Evolutionary conservation across 1,140 invertebrate species (phyloP).

Genomic region (Musca domestica): DNA sequence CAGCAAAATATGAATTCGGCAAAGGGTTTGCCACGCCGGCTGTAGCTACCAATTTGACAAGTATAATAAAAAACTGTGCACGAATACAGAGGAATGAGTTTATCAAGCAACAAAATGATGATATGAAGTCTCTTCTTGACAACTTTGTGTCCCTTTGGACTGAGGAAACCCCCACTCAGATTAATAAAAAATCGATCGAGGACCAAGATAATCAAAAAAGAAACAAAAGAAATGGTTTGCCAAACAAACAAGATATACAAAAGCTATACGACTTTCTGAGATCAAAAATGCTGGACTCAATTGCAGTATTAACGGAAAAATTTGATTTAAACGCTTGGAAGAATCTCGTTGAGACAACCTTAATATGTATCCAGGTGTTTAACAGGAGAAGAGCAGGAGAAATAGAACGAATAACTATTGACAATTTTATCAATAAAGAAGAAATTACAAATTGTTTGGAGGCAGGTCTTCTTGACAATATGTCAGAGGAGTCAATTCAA

Average conservation of each 20-base stretch:
- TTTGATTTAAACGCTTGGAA: neutral
- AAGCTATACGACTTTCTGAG: neutral
- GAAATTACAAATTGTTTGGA: neutral
- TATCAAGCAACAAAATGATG: constrained; percentile 1
- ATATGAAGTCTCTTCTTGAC: neutral
- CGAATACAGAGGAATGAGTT: neutral
- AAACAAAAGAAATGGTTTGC: neutral
- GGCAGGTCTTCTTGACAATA: neutral
- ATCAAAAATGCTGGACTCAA: too few species aligned
- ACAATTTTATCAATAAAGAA: neutral
- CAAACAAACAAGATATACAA: neutral
- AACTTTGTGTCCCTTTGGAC: neutral
- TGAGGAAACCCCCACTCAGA: neutral
- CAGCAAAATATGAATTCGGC: neutral
- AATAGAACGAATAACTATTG: neutral
- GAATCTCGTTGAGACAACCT: neutral
- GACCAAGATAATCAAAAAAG: constrained; percentile 2
- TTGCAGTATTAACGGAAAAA: neutral
- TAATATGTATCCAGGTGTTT: constrained; percentile 7
- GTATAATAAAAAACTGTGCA: constrained; percentile 2
- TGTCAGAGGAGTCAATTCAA: neutral
- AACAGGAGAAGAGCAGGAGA: constrained; percentile 11
- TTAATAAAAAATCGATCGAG: constrained; percentile 7
- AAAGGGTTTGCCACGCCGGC: neutral
- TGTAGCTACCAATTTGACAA: neutral